A percentile compares a stretch with the other conserved stretches of the same genome.
Conservation (phyloP, 2,797 vertebrate genomes). For the Sparus aurata region DNA sequence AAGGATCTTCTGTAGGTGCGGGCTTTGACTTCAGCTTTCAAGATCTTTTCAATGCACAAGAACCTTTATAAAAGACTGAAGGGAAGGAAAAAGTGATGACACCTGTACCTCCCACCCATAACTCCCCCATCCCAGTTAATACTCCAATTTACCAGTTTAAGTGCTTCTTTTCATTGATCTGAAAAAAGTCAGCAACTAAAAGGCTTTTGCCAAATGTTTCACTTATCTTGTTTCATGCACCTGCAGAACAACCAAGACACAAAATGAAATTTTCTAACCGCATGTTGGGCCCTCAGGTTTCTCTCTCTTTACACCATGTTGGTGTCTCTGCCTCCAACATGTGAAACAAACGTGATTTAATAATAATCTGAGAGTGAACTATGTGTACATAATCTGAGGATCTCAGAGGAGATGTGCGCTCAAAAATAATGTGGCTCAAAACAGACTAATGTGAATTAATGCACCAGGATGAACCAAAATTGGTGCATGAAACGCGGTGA, state of each 20-base stretch:
- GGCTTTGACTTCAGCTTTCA: no score
- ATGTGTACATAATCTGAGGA: neutral
- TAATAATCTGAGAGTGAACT: conserved; percentile 11
- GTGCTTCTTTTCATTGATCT: neutral
- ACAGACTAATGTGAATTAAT: neutral
- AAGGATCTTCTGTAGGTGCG: no score
- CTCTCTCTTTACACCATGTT: neutral
- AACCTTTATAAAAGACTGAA: no score
- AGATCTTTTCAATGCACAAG: no score
- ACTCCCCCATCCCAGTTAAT: neutral
- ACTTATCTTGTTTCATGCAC: neutral
- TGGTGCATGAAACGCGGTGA: neutral
- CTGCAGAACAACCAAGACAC: neutral
- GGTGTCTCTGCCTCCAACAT: conserved; percentile 11
- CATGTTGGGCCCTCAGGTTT: neutral
- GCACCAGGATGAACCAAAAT: neutral
- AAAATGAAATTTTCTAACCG: neutral
- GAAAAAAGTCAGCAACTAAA: neutral
- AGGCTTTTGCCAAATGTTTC: neutral
- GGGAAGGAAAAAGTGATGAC: no score
- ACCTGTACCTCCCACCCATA: neutral
- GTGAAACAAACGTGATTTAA: conserved; percentile 9
- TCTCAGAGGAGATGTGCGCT: neutral
- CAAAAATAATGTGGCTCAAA: neutral
- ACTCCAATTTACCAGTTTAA: neutral